Evolutionary conservation across 2,888 invertebrate genomes (phyloP).

Genomic region (Elmis aenea): DNA sequence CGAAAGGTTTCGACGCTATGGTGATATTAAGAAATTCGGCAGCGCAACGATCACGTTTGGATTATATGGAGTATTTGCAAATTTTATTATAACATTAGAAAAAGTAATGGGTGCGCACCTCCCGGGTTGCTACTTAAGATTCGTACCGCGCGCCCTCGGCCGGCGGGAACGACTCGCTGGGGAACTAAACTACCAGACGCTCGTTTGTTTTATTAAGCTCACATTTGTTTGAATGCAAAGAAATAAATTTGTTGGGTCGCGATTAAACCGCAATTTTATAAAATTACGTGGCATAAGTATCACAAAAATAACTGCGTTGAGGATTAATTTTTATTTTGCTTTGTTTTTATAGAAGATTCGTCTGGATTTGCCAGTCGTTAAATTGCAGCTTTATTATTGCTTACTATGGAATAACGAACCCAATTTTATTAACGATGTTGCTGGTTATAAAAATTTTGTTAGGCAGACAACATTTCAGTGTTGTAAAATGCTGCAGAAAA

Average conservation of each 20-base stretch:
- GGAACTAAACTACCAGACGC: not conserved
- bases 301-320: not conserved
- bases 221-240: slow-evolving; percentile 1
- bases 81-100: no score
- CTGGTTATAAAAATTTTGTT: slow-evolving; percentile 12
- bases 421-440: slow-evolving; percentile 15
- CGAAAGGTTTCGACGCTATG: no score
- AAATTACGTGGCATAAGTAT: not conserved
- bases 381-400: slow-evolving; percentile 16
- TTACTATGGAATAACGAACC: slow-evolving; percentile 17
- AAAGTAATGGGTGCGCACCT: slow-evolving; percentile 2
- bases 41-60: no score
- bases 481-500: no score
- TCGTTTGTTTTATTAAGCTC: slow-evolving; percentile 1
- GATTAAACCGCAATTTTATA: not conserved
- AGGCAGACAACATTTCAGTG: no score
- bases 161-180: not conserved
- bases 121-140: slow-evolving; percentile 1
- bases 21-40: no score
- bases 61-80: no score
- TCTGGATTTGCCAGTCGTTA: slow-evolving; percentile 16
- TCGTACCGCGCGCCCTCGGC: not conserved
- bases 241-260: slow-evolving; percentile 2
- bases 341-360: slow-evolving; percentile 10
- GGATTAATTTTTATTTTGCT: no score